Conservation (phyloP, 2,797 vertebrate genomes). For the Myotis planiceps region DNA sequence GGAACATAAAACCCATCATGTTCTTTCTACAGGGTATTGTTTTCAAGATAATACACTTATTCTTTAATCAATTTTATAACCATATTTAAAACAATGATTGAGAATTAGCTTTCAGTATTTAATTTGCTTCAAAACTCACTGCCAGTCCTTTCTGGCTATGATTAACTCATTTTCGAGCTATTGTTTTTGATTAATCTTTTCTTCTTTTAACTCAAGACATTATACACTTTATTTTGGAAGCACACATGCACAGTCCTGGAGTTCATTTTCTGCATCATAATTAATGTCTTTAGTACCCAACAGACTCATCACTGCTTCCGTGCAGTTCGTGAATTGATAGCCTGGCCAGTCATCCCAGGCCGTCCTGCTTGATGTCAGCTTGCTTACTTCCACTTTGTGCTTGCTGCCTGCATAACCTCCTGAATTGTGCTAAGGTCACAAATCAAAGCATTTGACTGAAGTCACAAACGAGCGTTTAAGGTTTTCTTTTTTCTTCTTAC, state of each 20-base stretch:
- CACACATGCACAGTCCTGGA: not conserved
- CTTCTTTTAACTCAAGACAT: slow-evolving; percentile 14
- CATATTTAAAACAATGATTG: slow-evolving; percentile 4
- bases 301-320: not conserved
- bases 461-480: not conserved
- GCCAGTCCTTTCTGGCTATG: not conserved
- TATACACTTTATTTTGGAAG: not conserved
- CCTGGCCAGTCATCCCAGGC: not conserved
- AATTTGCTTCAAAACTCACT: not conserved
- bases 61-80: slow-evolving; percentile 10
- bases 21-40: not conserved
- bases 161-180: not conserved
- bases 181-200: slow-evolving; percentile 20
- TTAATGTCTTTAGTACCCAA: not conserved
- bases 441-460: not conserved
- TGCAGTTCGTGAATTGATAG: not conserved
- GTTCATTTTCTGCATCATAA: not conserved
- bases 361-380: not conserved
- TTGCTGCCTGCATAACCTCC: not conserved
- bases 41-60: not conserved
- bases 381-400: not conserved
- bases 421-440: not conserved
- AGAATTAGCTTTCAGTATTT: slow-evolving; percentile 1
- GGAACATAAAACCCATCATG: not conserved
- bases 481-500: not conserved